These are phyloP conservation scores for Pitangus sulphuratus DNA, from an alignment of 2,797 vertebrate genomes.

Conservation along the genomic window DNA sequence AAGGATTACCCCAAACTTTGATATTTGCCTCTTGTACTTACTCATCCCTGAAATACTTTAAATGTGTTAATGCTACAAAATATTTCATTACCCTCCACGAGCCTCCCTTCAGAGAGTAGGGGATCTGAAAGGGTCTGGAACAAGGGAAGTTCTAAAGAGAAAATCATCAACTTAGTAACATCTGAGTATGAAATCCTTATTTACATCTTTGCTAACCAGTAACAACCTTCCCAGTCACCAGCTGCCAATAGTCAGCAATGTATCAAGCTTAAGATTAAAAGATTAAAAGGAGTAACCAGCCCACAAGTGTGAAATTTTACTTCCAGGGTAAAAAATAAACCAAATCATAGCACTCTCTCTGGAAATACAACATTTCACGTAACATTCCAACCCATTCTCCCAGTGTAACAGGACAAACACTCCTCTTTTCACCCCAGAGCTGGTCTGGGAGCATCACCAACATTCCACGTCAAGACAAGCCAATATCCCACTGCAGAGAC, in stretches of 20 bases:
- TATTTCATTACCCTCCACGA: neutral
- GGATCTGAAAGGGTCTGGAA: neutral
- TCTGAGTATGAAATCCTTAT: neutral
- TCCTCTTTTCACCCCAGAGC: neutral
- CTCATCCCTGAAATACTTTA: neutral
- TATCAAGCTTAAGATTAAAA: neutral
- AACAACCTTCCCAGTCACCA: neutral
- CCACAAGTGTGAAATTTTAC: neutral
- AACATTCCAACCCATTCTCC: neutral
- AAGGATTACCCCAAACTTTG: neutral
- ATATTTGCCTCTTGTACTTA: neutral
- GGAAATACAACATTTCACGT: neutral
- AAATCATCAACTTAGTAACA: neutral
- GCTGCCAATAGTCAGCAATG: neutral
- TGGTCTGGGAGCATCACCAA: fast-evolving
- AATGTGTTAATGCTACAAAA: neutral
- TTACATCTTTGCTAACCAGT: neutral
- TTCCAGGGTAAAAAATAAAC: neutral
- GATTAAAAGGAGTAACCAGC: neutral
- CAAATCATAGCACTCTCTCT: neutral
- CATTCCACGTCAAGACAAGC: neutral
- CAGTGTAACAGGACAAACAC: neutral
- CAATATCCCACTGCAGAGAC: neutral
- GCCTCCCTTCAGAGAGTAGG: neutral
- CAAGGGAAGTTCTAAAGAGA: neutral